A percentile compares a stretch with the other conserved stretches of the same genome.
phyloP scores from a whole-genome alignment of 1,140 invertebrate genomes.

The Hycleus phaleratus region DNA sequence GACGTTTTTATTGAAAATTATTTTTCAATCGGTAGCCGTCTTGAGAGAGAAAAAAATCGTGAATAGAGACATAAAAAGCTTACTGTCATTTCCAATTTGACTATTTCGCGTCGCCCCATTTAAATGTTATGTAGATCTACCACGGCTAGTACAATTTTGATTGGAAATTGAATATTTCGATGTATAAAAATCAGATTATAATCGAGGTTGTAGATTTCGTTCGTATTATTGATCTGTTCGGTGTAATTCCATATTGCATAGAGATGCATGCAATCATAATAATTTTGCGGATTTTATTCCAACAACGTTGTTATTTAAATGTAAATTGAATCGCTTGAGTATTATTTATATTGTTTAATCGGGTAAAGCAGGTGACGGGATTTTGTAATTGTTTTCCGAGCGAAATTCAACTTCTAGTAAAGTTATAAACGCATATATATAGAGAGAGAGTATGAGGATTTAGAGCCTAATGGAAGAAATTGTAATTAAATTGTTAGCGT shows the following conservation, averaged over 20 bases:
- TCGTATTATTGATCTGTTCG: constrained; percentile 8
- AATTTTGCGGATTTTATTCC: constrained; percentile 3
- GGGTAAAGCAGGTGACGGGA: not conserved
- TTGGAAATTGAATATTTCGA: constrained; percentile 12
- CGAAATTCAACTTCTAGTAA: too few relatives aligned
- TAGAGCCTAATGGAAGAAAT: constrained; percentile 8
- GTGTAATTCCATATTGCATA: too few relatives aligned
- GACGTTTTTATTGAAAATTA: constrained; percentile 33
- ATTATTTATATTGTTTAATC: constrained; percentile 3
- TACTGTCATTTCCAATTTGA: constrained; percentile 30
- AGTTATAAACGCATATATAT: too few relatives aligned
- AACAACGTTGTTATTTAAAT: constrained; percentile 3
- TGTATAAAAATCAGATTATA: constrained; percentile 24
- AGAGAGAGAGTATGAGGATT: too few relatives aligned
- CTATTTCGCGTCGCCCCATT: not conserved
- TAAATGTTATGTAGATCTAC: too few relatives aligned
- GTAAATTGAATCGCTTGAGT: not conserved
- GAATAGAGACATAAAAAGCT: constrained; percentile 25
- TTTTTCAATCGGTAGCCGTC: constrained; percentile 25
- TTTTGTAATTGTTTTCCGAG: constrained; percentile 4
- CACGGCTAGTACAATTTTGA: not conserved
- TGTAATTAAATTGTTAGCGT: constrained; percentile 19
- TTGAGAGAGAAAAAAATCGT: constrained; percentile 16
- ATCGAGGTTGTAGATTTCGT: constrained; percentile 8
- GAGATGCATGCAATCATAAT: too few relatives aligned